phyloP scores from a whole-genome alignment of 2,888 invertebrate species.

The Tachystola acroxantha region DNA sequence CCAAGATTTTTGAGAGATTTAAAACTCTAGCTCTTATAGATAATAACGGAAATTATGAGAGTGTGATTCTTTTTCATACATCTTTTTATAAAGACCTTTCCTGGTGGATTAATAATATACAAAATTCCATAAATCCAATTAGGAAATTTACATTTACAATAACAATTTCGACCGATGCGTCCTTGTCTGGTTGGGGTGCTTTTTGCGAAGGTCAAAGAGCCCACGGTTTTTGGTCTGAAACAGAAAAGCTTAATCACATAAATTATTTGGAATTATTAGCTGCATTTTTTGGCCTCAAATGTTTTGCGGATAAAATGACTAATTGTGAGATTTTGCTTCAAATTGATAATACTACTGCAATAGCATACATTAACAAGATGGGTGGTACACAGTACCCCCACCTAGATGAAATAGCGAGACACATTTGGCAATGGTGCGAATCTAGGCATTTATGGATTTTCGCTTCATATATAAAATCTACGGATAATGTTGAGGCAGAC shows the following conservation, averaged over 20 bases:
- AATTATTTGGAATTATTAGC: background rate
- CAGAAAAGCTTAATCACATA: background rate
- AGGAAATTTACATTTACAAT: background rate
- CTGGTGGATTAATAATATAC: background rate
- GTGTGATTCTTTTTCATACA: no score
- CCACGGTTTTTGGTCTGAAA: background rate
- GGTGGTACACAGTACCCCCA: background rate
- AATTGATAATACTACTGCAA: background rate
- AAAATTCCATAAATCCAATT: background rate
- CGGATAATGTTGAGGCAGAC: background rate
- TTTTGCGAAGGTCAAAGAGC: background rate
- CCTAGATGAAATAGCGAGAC: background rate
- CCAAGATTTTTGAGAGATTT: no score
- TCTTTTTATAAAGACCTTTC: no score
- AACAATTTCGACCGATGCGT: background rate
- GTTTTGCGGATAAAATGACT: background rate
- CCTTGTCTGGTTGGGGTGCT: background rate
- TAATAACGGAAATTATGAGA: no score
- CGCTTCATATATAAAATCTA: background rate
- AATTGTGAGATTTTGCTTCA: background rate
- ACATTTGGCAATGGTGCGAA: background rate
- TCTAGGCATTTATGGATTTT: background rate
- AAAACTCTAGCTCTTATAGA: no score
- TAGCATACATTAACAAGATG: background rate
- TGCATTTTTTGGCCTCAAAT: background rate